Evolutionary conservation across 2,797 vertebrate species (phyloP).

Genomic region (Echiichthys vipera): DNA sequence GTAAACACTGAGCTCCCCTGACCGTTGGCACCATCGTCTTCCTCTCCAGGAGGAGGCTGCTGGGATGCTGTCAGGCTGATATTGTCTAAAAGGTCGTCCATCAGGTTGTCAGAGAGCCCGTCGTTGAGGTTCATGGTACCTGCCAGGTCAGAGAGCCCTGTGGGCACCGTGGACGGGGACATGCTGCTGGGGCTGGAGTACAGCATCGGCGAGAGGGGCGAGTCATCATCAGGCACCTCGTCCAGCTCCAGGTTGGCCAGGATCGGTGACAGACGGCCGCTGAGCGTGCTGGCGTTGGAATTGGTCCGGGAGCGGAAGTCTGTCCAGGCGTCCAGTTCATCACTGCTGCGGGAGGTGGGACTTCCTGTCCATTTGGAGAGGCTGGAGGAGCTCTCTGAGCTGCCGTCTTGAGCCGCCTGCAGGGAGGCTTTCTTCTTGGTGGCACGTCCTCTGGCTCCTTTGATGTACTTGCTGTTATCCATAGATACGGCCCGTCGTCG

Average conservation of each 20-base stretch:
- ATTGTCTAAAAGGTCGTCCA: slow-evolving; percentile 96
- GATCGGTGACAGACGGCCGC: slow-evolving; percentile 96
- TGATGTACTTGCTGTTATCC: slow-evolving; percentile 99
- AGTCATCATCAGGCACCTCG: slow-evolving; percentile 91
- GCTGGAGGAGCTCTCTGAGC: slow-evolving; percentile 92
- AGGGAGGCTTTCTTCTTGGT: slow-evolving; percentile 96
- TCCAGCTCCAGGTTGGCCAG: slow-evolving; percentile 95
- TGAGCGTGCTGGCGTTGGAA: slow-evolving; percentile 97
- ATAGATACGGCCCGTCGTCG: slow-evolving; percentile 95
- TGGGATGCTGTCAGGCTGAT: slow-evolving; percentile 92
- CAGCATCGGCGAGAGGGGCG: slow-evolving; percentile 94
- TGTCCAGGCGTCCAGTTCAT: slow-evolving; percentile 96
- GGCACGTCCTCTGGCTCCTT: slow-evolving; percentile 93
- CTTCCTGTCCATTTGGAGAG: slow-evolving; percentile 96
- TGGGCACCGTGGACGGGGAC: slow-evolving; percentile 91
- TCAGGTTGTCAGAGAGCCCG: slow-evolving; percentile 92
- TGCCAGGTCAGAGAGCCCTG: slow-evolving; percentile 94
- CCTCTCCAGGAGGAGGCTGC: slow-evolving; percentile 89
- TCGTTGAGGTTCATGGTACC: slow-evolving; percentile 98
- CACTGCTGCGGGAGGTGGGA: slow-evolving; percentile 95
- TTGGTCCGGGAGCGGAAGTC: slow-evolving; percentile 98
- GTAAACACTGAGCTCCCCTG: slow-evolving; percentile 94
- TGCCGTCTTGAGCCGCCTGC: slow-evolving; percentile 89
- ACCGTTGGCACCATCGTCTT: slow-evolving; percentile 83
- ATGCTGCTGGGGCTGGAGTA: slow-evolving; percentile 94